Percentiles rank a stretch among this genome's conserved stretches.
phyloP scores from a whole-genome alignment of 2,113 vertebrate genomes.

The Pollachius pollachius region DNA sequence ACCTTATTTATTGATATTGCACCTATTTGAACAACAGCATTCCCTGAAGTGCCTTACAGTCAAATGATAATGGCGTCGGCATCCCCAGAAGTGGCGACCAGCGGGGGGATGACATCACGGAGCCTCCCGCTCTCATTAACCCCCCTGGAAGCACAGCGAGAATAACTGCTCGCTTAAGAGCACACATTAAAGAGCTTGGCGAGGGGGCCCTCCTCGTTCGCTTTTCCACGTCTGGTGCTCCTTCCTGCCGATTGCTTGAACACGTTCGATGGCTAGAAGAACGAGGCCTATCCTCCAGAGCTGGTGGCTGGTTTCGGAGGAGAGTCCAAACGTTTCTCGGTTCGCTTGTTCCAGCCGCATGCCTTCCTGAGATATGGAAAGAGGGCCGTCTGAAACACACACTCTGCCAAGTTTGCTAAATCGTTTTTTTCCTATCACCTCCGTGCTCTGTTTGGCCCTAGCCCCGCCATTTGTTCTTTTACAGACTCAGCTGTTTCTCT shows the following conservation, averaged over 20 bases:
- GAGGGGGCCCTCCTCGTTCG: conserved; percentile 45
- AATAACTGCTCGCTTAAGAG: too few relatives aligned
- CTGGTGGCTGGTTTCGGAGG: conserved; percentile 42
- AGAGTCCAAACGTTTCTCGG: conserved; percentile 28
- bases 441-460: conserved; percentile 42
- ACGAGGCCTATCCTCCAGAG: conserved; percentile 32
- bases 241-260: conserved; percentile 23
- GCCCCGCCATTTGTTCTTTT: conserved; percentile 47
- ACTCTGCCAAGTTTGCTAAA: conserved; percentile 36
- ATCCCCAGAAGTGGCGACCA: too few relatives aligned
- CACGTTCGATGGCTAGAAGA: conserved; percentile 30
- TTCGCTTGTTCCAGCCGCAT: conserved; percentile 51
- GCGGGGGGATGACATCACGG: too few relatives aligned
- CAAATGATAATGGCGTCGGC: too few relatives aligned
- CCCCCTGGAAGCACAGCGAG: too few relatives aligned
- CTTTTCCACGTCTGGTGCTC: conserved; percentile 54
- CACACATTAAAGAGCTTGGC: conserved; percentile 12
- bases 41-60: too few relatives aligned
- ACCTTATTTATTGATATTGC: too few relatives aligned
- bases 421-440: conserved; percentile 54
- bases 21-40: too few relatives aligned
- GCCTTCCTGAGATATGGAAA: conserved; percentile 18
- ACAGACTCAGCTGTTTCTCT: conserved; percentile 43
- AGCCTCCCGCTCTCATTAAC: too few relatives aligned
- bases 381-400: conserved; percentile 13